Conservation (phyloP, 2,888 invertebrate genomes). For the Euplexia lucipara region DNA sequence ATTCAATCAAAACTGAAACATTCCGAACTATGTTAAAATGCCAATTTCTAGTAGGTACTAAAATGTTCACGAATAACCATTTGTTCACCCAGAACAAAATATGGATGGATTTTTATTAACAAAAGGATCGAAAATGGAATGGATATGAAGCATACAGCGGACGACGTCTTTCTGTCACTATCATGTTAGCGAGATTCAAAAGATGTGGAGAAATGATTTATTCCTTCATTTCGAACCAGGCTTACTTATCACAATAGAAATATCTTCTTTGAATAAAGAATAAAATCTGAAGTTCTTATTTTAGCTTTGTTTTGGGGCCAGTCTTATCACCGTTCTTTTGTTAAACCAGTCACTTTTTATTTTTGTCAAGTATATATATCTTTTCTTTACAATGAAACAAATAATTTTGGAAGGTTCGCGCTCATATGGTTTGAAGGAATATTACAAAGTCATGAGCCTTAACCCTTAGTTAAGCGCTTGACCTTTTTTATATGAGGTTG, state of each 20-base stretch:
- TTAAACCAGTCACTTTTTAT: no score
- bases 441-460: no score
- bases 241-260: slow-evolving; percentile 53
- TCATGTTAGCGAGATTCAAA: slow-evolving; percentile 53
- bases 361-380: no score
- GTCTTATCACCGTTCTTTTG: background rate
- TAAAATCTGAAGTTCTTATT: slow-evolving; percentile 25
- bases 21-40: background rate
- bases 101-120: slow-evolving; percentile 53
- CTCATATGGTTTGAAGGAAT: no score
- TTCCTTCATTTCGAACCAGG: slow-evolving; percentile 53
- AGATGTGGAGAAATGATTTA: slow-evolving; percentile 62
- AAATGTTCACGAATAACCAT: slow-evolving; percentile 4
- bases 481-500: no score
- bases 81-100: slow-evolving; percentile 31
- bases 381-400: no score
- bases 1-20: slow-evolving; percentile 5
- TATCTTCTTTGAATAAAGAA: slow-evolving; percentile 43
- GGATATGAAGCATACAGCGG: slow-evolving; percentile 52
- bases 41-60: background rate
- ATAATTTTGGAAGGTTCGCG: no score
- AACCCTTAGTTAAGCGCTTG: no score
- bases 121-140: slow-evolving; percentile 51
- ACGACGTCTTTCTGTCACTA: slow-evolving; percentile 52
- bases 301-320: background rate